Evolutionary conservation across 2,797 vertebrate species (phyloP).

Genomic region (Anguilla obscura): DNA sequence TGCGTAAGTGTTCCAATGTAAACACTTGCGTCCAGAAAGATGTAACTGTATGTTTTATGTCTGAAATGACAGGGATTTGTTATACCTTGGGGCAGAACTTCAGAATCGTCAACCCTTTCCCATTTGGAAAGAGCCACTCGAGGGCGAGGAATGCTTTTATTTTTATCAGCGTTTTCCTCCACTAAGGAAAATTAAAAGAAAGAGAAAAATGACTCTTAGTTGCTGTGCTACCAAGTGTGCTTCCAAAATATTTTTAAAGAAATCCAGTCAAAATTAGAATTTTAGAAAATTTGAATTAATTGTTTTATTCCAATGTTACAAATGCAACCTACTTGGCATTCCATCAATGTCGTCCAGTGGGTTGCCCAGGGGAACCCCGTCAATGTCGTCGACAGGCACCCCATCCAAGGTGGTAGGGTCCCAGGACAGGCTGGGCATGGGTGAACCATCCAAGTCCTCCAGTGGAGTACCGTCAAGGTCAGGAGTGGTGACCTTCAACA

Average conservation of each 20-base stretch:
- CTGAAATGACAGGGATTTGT: not conserved
- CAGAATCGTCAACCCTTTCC: slow-evolving; percentile 68
- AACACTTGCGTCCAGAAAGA: not conserved
- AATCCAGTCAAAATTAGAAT: not conserved
- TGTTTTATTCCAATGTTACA: not conserved
- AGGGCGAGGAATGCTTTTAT: slow-evolving; percentile 50
- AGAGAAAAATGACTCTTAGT: not conserved
- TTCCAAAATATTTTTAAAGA: not conserved
- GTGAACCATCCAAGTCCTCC: slow-evolving; percentile 71
- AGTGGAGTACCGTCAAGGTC: slow-evolving; percentile 49
- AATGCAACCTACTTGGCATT: slow-evolving; percentile 69
- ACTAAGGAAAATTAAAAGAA: slow-evolving; percentile 53
- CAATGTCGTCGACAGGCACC: slow-evolving; percentile 74
- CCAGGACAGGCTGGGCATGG: slow-evolving; percentile 64
- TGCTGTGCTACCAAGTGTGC: not conserved
- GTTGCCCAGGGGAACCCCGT: slow-evolving; percentile 71
- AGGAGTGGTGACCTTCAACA: slow-evolving; percentile 36
- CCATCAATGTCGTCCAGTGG: slow-evolving; percentile 76
- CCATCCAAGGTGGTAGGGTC: slow-evolving; percentile 71
- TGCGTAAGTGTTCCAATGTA: not conserved
- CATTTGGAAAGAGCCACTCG: slow-evolving; percentile 77
- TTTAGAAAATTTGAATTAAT: not conserved
- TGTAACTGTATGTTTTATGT: not conserved
- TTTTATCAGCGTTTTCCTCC: slow-evolving; percentile 62
- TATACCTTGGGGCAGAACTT: slow-evolving; percentile 63